phyloP scores from a whole-genome alignment of 2,888 invertebrate species.

The Drosophila aldrichi region DNA sequence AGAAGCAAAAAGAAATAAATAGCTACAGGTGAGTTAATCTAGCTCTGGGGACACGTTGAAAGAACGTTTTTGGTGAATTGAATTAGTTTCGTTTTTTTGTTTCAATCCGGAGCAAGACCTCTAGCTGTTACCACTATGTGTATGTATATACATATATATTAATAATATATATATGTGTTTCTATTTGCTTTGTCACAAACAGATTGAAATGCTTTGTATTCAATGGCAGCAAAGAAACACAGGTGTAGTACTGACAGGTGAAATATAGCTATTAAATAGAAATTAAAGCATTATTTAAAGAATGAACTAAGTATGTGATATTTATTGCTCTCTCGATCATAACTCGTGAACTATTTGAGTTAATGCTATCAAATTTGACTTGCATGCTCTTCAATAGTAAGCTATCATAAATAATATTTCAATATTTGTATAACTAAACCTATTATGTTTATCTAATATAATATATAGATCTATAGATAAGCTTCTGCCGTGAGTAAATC shows the following conservation, averaged over 20 bases:
- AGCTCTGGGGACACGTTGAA: constrained; percentile 60
- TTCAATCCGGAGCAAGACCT: constrained; percentile 26
- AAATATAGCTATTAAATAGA: background rate
- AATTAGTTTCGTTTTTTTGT: constrained; percentile 41
- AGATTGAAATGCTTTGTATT: constrained; percentile 1
- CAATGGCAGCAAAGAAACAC: background rate
- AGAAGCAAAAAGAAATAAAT: background rate
- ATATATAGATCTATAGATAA: background rate
- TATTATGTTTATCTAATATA: no score
- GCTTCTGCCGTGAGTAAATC: background rate
- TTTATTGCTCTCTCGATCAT: no score
- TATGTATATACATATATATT: no score
- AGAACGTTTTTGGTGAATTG: constrained; percentile 19
- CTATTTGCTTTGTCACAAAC: background rate
- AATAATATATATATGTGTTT: background rate
- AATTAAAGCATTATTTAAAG: background rate
- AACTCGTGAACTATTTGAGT: no score
- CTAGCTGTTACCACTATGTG: constrained; percentile 21
- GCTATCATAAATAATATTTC: no score
- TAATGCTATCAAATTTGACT: no score
- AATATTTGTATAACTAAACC: no score
- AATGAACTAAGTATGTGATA: background rate
- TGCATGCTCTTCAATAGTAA: no score
- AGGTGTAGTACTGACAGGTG: background rate
- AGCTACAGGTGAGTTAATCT: constrained; percentile 51